Evolutionary conservation across 2,888 invertebrate genomes (phyloP), one percentile per base, ranked within the genome.

Genomic region (Hyppa rectilinea): DNA sequence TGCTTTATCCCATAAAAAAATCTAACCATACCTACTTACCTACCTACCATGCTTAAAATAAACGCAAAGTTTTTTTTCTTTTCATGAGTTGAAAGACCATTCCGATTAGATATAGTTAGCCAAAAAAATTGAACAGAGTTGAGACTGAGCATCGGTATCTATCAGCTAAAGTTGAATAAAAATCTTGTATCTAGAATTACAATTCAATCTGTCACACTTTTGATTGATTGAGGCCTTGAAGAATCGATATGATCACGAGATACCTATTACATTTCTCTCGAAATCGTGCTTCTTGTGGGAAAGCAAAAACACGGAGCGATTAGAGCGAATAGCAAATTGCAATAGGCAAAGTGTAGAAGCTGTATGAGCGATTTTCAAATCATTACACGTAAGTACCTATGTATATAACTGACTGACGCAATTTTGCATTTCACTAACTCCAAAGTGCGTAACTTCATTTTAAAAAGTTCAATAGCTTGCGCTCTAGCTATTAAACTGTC

Each of bases 191-290:
- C n/a, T n/a, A 55, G 47, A 36, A 36, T 43, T 26, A 31, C 17
- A 23, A 47, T 58, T 36, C 56, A 50, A 47, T 58, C 45, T 52
- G 62, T 52, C 50, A 29, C 56, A 71, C 12, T 70, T 49, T 52
- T 77, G 50, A 75, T 58, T 52, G 62, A 71, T 63, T 10, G 53
- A 59, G 36, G 34, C 53, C 67, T 55, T 77, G 71, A 73, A 59
- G 34, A 52, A 59, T 7, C n/a, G 14, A 61, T 29, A 71, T 62
- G 29, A 62, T 73, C 26, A 61, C 47, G 47, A 72, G 34, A 34
- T 55, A n/a, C n/a, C n/a, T n/a, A 40, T 49, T 47, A 70, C 45
- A 72, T 65, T 74, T 65, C 52, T 40, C 52, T 23, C 65, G 56
- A 74, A 65, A 74, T 71, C 31, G 1, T 20, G n/a, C 43, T 49